A percentile compares a stretch with the other conserved stretches of the same genome.
phyloP scores from a whole-genome alignment of 2,797 vertebrate species.

The Hoplostethus atlanticus region DNA sequence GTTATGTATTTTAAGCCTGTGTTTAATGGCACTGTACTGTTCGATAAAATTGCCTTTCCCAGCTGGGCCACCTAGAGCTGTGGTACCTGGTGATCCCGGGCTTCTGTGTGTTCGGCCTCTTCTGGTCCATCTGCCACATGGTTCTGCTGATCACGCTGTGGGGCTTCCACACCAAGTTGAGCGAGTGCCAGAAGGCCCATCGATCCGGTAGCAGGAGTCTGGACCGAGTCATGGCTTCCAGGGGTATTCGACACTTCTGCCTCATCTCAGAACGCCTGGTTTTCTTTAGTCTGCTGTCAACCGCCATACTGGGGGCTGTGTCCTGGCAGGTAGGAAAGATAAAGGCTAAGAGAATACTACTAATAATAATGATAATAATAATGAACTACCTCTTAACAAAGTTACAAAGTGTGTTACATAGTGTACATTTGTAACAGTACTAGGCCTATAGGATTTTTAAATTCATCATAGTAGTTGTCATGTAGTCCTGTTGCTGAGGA shows the following conservation, averaged over 20 bases:
- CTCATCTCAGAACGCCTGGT: conserved; percentile 96
- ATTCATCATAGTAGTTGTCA: no score
- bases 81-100: conserved; percentile 99
- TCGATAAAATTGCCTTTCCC: conserved; percentile 12
- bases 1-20: neutral
- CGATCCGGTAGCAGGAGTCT: conserved; percentile 88
- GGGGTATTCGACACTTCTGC: conserved; percentile 98
- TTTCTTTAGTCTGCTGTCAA: conserved; percentile 94
- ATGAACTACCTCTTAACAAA: no score
- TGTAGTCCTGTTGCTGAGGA: no score
- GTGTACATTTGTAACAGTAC: no score
- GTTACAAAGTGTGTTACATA: no score
- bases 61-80: conserved; percentile 87
- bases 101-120: conserved; percentile 95
- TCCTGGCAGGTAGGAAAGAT: conserved; percentile 94
- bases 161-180: conserved; percentile 98
- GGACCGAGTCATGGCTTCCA: conserved; percentile 96
- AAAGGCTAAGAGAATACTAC: neutral
- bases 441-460: no score
- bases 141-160: conserved; percentile 96
- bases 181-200: conserved; percentile 93
- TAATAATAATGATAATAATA: neutral
- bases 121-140: conserved; percentile 95
- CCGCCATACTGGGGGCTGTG: conserved; percentile 91
- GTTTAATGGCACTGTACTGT: conserved; percentile 10